These are phyloP conservation scores for Drosophila melanica DNA, from an alignment of 1,140 invertebrate species.

Conservation along the genomic window DNA sequence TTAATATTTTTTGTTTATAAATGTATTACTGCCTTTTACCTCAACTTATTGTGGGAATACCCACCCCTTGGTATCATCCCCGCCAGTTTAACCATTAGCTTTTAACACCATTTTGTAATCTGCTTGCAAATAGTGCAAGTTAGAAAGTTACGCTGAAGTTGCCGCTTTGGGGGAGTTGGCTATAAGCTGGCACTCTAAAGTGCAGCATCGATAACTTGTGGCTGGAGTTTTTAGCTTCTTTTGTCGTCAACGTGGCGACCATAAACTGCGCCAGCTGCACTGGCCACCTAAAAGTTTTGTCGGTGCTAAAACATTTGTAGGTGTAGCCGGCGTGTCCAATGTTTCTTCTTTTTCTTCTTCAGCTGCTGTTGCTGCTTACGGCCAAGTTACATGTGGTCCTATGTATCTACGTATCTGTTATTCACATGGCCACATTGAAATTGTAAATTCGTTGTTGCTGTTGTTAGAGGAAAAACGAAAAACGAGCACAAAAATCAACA, in stretches of 20 bases:
- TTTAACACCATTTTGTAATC: slow-evolving; percentile 66
- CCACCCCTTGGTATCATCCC: no score
- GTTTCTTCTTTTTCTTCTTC: slow-evolving; percentile 8
- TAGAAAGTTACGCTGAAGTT: slow-evolving; percentile 38
- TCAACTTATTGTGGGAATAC: no score
- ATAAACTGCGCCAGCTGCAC: slow-evolving; percentile 34
- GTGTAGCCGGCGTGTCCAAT: slow-evolving; percentile 65
- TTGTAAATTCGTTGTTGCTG: slow-evolving; percentile 72
- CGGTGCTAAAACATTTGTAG: slow-evolving; percentile 74
- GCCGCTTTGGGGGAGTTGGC: slow-evolving; percentile 7
- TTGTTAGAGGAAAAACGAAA: slow-evolving; percentile 43
- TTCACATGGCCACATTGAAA: slow-evolving; percentile 67
- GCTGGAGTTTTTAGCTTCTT: slow-evolving; percentile 52
- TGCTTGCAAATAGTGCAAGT: slow-evolving; percentile 33
- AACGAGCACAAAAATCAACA: slow-evolving; percentile 77
- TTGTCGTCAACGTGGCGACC: slow-evolving; percentile 28
- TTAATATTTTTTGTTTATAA: no score
- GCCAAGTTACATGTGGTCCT: slow-evolving; percentile 43
- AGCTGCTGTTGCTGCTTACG: slow-evolving; percentile 32
- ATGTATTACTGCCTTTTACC: no score
- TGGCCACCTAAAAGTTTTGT: slow-evolving; percentile 50
- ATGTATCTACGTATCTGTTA: slow-evolving; percentile 46
- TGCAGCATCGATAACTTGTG: slow-evolving; percentile 74
- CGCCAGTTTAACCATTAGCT: slow-evolving; percentile 41
- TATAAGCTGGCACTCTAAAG: slow-evolving; percentile 55